phyloP scores from a whole-genome alignment of 2,888 invertebrate genomes.

The Miltochrista miniata region DNA sequence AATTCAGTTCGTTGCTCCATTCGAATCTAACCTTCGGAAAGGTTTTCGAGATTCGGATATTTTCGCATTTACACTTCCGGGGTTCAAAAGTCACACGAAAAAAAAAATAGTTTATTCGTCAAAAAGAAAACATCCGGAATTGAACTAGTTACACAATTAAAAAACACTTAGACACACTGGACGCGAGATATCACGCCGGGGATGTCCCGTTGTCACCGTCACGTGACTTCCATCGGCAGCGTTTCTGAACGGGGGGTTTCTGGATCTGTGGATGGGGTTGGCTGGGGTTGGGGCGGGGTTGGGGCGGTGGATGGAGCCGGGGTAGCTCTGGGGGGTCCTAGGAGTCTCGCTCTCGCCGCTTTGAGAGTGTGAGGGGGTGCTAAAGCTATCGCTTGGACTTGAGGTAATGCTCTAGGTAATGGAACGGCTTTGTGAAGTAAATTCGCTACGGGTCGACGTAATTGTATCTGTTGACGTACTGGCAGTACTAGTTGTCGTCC shows the following conservation, averaged over 20 bases:
- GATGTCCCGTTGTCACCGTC: conserved; percentile 45
- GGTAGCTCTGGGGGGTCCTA: conserved; percentile 24
- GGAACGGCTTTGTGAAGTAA: conserved; percentile 39
- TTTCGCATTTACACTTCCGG: too few species aligned
- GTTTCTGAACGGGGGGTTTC: conserved; percentile 56
- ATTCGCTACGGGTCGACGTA: conserved; percentile 54
- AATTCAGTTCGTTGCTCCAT: too few species aligned
- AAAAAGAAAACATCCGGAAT: too few species aligned
- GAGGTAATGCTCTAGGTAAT: conserved; percentile 55
- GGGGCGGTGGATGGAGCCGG: conserved; percentile 14
- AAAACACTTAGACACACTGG: not conserved
- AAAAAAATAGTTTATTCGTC: too few species aligned
- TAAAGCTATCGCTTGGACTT: conserved; percentile 28
- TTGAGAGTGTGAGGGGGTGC: conserved; percentile 19
- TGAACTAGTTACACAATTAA: conserved; percentile 1
- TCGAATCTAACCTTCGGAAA: too few species aligned
- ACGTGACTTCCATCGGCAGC: conserved; percentile 79
- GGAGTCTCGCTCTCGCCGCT: conserved; percentile 13
- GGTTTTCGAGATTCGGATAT: too few species aligned
- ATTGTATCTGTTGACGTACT: conserved; percentile 61
- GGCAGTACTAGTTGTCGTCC: conserved; percentile 58
- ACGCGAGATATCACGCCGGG: not conserved
- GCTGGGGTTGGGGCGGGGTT: conserved; percentile 13
- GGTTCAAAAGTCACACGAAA: too few species aligned
- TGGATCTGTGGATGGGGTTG: conserved; percentile 27